Evolutionary conservation across 2,113 vertebrate genomes (phyloP).

Genomic region (Sander lucioperca): DNA sequence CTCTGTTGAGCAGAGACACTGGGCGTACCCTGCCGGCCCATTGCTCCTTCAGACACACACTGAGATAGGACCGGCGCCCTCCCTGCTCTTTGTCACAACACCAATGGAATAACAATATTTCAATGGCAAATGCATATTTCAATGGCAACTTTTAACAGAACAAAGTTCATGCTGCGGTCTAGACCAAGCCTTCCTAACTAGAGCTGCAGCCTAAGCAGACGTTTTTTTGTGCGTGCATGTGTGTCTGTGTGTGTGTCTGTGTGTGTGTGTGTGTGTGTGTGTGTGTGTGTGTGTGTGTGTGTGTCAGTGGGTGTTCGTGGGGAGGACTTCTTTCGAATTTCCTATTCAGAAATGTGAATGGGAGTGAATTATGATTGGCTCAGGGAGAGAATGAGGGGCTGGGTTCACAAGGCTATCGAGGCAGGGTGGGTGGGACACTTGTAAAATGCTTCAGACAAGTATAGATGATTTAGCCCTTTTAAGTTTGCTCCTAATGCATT

Average conservation of each 20-base stretch:
- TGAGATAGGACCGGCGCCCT: slow-evolving; percentile 80
- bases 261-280: neutral
- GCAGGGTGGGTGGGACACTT: slow-evolving; percentile 50
- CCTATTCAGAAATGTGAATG: slow-evolving; percentile 78
- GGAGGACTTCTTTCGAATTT: slow-evolving; percentile 64
- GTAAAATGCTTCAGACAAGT: slow-evolving; percentile 48
- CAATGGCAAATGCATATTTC: slow-evolving; percentile 80
- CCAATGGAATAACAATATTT: slow-evolving; percentile 82
- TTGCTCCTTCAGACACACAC: slow-evolving; percentile 84
- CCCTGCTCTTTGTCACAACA: slow-evolving; percentile 79
- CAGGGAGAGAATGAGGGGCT: slow-evolving; percentile 67
- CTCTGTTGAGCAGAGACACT: slow-evolving; percentile 85
- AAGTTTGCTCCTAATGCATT: slow-evolving; percentile 26
- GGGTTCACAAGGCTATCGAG: slow-evolving; percentile 76
- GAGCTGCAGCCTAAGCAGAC: slow-evolving; percentile 36
- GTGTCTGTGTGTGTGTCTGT: slow-evolving; percentile 15
- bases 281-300: slow-evolving; percentile 45
- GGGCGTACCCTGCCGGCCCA: slow-evolving; percentile 75
- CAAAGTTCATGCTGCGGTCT: slow-evolving; percentile 77
- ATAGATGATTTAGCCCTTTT: slow-evolving; percentile 43
- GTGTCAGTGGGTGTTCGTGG: slow-evolving; percentile 64
- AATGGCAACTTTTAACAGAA: slow-evolving; percentile 75
- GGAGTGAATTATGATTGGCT: slow-evolving; percentile 82
- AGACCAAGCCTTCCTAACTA: slow-evolving; percentile 69
- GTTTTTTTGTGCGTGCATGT: slow-evolving; percentile 41